Evolutionary conservation across 2,888 invertebrate species (phyloP).

Genomic region (Scaptomyza polygonia): DNA sequence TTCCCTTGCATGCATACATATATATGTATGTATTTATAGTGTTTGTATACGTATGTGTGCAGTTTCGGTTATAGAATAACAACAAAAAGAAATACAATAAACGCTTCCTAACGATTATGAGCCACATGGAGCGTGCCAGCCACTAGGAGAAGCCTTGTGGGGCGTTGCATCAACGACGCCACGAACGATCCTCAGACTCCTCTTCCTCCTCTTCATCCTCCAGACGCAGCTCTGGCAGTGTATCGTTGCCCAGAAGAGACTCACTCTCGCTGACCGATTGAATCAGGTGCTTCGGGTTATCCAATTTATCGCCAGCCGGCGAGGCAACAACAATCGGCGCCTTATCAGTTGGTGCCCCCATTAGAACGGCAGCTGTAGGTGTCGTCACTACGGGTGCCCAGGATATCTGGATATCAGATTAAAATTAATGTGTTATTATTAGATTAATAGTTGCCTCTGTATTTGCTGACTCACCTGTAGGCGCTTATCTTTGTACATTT

Average conservation of each 20-base stretch:
- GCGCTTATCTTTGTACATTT: constrained; percentile 89
- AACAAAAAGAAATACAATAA: constrained; percentile 66
- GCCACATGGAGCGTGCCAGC: constrained; percentile 48
- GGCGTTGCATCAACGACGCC: constrained; percentile 91
- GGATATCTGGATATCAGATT: constrained; percentile 59
- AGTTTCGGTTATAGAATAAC: constrained; percentile 66
- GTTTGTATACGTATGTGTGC: constrained; percentile 19
- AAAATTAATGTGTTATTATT: too few relatives aligned
- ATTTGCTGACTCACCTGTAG: constrained; percentile 87
- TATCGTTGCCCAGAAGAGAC: constrained; percentile 79
- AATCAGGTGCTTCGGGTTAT: constrained; percentile 64
- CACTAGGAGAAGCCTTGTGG: constrained; percentile 51
- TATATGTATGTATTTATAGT: constrained; percentile 5
- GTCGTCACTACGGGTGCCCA: constrained; percentile 80
- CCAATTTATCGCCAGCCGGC: constrained; percentile 35
- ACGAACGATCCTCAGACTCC: constrained; percentile 92
- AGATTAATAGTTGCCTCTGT: neutral
- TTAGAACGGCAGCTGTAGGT: constrained; percentile 38
- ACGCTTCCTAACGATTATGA: constrained; percentile 56
- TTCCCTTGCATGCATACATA: constrained; percentile 29
- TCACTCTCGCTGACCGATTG: constrained; percentile 77
- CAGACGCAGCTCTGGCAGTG: constrained; percentile 88
- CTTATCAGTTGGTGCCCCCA: constrained; percentile 60
- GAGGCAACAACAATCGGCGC: constrained; percentile 20
- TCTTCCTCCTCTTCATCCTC: constrained; percentile 95